Evolutionary conservation across 2,797 vertebrate species (phyloP).

Genomic region (Odontamblyopus rebecca): DNA sequence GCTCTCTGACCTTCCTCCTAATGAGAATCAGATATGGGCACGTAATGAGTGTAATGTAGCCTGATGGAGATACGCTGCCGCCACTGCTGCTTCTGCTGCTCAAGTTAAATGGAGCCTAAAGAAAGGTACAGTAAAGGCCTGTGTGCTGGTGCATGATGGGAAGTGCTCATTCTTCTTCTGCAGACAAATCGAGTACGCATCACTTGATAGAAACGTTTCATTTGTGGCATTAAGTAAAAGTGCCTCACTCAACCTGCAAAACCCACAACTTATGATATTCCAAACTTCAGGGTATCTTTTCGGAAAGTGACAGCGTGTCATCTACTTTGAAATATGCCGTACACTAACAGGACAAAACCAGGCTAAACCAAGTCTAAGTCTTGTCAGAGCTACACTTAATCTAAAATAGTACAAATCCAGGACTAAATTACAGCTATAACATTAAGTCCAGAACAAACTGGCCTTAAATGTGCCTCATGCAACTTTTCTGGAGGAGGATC

Average conservation of each 20-base stretch:
- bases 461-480: too few species aligned
- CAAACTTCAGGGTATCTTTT: neutral
- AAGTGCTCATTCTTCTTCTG: constrained; percentile 11
- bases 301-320: neutral
- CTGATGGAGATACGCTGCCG: constrained; percentile 41
- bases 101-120: constrained; percentile 52
- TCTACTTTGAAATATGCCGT: neutral
- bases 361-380: neutral
- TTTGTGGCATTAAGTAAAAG: constrained; percentile 19
- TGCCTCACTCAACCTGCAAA: constrained; percentile 10
- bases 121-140: constrained; percentile 29
- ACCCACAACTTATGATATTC: constrained; percentile 16
- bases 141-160: constrained; percentile 41
- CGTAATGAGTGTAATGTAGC: constrained; percentile 55
- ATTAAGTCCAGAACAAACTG: too few species aligned
- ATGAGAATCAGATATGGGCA: constrained; percentile 52
- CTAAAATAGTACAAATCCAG: neutral
- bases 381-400: neutral
- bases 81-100: constrained; percentile 11
- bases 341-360: neutral
- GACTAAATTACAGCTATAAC: neutral
- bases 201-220: constrained; percentile 27
- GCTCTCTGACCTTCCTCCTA: constrained; percentile 46
- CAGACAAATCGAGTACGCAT: constrained; percentile 11
- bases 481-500: too few species aligned